phyloP scores from a whole-genome alignment of 1,140 invertebrate species.

The Calosoma granatense region DNA sequence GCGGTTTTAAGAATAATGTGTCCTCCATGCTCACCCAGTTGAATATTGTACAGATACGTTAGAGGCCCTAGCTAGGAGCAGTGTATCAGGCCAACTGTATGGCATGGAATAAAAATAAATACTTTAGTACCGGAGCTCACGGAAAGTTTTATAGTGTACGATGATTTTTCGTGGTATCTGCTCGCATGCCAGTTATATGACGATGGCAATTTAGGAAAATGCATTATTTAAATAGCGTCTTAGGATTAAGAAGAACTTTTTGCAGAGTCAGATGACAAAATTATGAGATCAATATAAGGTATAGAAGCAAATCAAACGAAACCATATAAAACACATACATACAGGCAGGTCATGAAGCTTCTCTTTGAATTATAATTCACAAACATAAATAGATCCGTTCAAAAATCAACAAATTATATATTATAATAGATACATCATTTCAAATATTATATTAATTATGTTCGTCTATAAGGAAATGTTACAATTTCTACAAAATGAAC shows the following conservation, averaged over 20 bases:
- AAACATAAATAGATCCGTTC: too few species aligned
- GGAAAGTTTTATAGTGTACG: constrained; percentile 1
- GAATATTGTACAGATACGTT: background rate
- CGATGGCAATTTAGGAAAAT: constrained; percentile 4
- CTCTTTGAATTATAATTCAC: too few species aligned
- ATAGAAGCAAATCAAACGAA: too few species aligned
- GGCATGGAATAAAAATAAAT: constrained; percentile 5
- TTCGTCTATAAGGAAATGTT: too few species aligned
- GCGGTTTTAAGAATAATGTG: constrained; percentile 8
- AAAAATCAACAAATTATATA: too few species aligned
- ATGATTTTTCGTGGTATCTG: background rate
- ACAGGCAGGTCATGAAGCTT: too few species aligned
- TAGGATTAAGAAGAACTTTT: background rate
- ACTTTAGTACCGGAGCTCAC: background rate
- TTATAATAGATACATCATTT: too few species aligned
- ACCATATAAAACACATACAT: too few species aligned
- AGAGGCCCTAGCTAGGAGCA: background rate
- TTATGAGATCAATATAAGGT: too few species aligned
- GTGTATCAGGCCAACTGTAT: background rate
- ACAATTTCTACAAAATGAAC: too few species aligned
- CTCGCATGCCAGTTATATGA: background rate
- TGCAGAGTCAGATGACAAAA: background rate
- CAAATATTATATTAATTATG: too few species aligned
- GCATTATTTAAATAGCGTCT: background rate
- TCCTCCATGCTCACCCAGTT: background rate